Evolutionary conservation across 2,797 vertebrate species (phyloP), one percentile per base, ranked within the genome.

Genomic region (Pipistrellus pipistrellus): DNA sequence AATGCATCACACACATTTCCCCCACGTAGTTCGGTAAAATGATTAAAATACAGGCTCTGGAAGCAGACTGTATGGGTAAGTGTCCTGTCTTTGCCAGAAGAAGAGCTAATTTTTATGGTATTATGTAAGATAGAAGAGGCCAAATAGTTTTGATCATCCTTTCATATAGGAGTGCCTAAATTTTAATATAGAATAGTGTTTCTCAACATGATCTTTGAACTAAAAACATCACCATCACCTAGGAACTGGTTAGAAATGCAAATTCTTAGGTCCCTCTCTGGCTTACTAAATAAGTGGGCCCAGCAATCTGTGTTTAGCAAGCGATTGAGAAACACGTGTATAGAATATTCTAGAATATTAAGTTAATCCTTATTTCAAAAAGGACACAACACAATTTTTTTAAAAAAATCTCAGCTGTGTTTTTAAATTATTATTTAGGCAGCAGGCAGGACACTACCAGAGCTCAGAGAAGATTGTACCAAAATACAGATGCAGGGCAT

Each of bases 291-390:
- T 77, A 32, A 81, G 41, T 8, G 46, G 21, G 30, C 35, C 55
- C 5, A 0, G 15, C 3, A 71, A 18, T 35, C 35, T 78, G 3
- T 48, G 8, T 76, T 57, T 57, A 93, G 64, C 3, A 55, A 38
- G 85, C 21, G 1, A 30, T 11, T 71, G 53, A 88, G 48, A 90
- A n/a, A 20, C 27, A 69, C 3, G 3, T 23, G 15, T 27, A 17
- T 62, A 30, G 51, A 8, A 46, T 85, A 96, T 55, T 89, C 35
- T 30, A 88, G 57, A 91, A 82, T 88, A 93, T 55, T 77, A 53
- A 69, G 41, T 64, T 38, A 46, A 75, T 6, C 23, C 41, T 71
- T 83, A 8, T 17, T 62, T 72, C 46, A 80, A 88, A 80, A 30
- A 12, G 69, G 27, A 6, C 57, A 27, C 11, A 62, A 62, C 27